Base-by-base conservation (phyloP, 2,797 vertebrate species). In the Dermochelys coriacea region DNA sequence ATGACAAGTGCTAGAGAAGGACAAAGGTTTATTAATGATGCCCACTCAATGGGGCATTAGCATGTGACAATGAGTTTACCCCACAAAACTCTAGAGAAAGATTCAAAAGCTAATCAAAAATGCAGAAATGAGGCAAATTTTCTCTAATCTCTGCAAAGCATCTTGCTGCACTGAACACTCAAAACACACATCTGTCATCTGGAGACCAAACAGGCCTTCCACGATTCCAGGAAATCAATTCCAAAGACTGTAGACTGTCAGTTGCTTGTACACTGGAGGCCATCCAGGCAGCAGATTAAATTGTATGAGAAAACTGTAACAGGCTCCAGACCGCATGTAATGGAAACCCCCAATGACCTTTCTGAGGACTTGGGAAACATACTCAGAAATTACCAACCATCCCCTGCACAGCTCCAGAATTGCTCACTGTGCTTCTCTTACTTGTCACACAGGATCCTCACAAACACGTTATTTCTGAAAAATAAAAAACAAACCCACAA, bases 171-270 rank as follows among this genome's bases (percentile, higher is more conserved):
- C 47, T 84, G 74, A 97, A 94, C 85, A 81, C 86, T 96, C 84
- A 84, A 96, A 88, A 94, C 94, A 96, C 89, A 92, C 89, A 97
- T 98, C 96, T 94, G 95, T 98, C 98, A 98, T 93, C 89, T 94
- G 97, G 97, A 97, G 84, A 97, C 97, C 93, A 94, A 94, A 88
- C 84, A 93, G 92, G 90, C 96, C n/a, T 87, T 96, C 92, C 85
- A 84, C 59, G 15, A 95, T 97, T 98, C 97, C 97, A 98, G 97
- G 97, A 98, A 98, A 98, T 98, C 97, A 97, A 97, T 98, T 91
- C 95, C 96, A 94, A 97, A 97, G 96, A 92, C 92, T 92, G 92
- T 88, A 77, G 86, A 94, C 84, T 96, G 95, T 98, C 97, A 92
- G 95, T 83, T 71, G 97, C 96, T 97, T 83, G 82, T 94, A 92